Conservation (phyloP, 2,113 vertebrate genomes). For the Uria aalge region DNA sequence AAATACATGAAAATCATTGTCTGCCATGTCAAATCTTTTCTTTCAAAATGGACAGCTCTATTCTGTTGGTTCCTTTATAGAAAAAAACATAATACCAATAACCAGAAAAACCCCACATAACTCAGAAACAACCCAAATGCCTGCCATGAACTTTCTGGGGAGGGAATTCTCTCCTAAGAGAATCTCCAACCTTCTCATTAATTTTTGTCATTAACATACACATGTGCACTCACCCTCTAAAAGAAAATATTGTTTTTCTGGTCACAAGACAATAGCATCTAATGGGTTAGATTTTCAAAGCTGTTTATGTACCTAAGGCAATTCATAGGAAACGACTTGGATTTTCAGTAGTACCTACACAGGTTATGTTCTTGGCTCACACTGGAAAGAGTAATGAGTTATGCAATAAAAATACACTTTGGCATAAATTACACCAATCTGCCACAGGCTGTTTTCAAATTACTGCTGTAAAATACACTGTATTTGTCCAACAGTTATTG, state of each 20-base stretch:
- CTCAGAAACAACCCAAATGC: neutral
- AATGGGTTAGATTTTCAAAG: neutral
- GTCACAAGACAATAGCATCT: neutral
- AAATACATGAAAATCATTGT: neutral
- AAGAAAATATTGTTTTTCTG: neutral
- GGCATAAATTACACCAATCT: neutral
- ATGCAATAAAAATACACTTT: neutral
- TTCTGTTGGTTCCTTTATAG: neutral
- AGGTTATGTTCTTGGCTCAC: neutral
- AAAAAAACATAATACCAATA: neutral
- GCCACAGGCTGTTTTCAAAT: constrained; percentile 6
- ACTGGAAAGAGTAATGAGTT: neutral
- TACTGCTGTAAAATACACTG: neutral
- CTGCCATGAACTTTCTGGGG: neutral
- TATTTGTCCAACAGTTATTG: neutral
- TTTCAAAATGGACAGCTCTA: neutral
- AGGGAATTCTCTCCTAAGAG: neutral
- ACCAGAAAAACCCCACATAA: neutral
- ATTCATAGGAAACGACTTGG: neutral
- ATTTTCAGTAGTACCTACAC: neutral
- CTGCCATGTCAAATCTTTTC: neutral
- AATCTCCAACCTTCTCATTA: neutral
- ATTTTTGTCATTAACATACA: neutral
- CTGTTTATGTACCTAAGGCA: neutral
- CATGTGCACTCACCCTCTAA: rapidly evolving